Base-by-base conservation (phyloP, 1,140 invertebrate genomes). In the Drosophila pandora region DNA sequence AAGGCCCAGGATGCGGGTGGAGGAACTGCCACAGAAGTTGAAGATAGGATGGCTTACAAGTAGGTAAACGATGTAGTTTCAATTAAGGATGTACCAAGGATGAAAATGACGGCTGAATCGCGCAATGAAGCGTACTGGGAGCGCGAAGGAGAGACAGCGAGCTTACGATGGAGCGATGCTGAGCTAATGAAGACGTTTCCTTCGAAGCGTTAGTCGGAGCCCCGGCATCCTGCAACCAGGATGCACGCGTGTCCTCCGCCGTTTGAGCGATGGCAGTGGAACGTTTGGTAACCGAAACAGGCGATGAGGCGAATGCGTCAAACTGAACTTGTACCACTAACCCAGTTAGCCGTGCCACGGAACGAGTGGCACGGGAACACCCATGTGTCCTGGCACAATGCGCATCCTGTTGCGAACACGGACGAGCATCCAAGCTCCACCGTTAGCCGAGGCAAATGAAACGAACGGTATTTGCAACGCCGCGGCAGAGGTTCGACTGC, bases 271-370 rank as follows among this genome's bases (percentile, higher is more conserved):
- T 54, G 58, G 21, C 34, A 25, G 34, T 9, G 58, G 75, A 60
- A 61, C 68, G 53, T 7, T 23, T 55, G 81, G 65, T 13, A 37
- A 80, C 22, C 23, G 79, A 48, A 84, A 84, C 79, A 64, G 39
- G 39, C 17, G 25, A 28, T 65, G 32, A 48, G 63, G 63, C 47
- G 63, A 67, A 67, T 73, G 50, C 69, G 62, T 59, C 68, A 60
- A 76, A 90, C 88, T 90, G 88, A 90, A 90, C 89, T 90, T 90
- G 89, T 90, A 90, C 83, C 89, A 90, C 71, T 90, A 90, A 90
- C 89, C 89, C 89, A 90, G 79, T 90, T 90, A 90, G 78, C 59
- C 21, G n/a, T 9, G 32, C 17, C 10, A 13, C 34, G 52, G 21
- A 52, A 30, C 58, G 8, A 34, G 0, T 39, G 47, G 30, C 1